These are phyloP conservation scores for Kryphioiulus occultus DNA, from an alignment of 2,888 invertebrate species.

Conservation along the genomic window DNA sequence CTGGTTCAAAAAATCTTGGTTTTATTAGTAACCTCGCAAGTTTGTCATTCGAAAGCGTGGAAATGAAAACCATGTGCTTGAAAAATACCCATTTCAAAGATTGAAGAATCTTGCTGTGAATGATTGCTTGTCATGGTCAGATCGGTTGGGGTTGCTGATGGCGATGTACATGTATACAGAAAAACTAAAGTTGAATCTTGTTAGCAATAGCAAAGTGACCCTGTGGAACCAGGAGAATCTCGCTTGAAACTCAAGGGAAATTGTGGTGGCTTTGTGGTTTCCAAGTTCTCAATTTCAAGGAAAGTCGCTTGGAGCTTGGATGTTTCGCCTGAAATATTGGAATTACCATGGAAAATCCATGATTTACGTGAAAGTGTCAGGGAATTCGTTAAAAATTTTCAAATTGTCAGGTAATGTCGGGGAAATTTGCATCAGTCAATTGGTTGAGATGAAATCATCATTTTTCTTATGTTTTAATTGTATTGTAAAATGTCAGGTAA, in stretches of 20 bases:
- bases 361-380: neutral
- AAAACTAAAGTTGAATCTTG: neutral
- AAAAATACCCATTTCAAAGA: neutral
- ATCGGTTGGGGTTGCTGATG: neutral
- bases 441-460: too few species aligned
- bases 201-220: neutral
- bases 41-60: neutral
- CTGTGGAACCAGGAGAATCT: neutral
- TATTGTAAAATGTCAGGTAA: too few species aligned
- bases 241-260: neutral
- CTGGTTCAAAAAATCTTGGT: neutral
- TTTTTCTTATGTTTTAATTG: too few species aligned
- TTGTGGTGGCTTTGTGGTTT: neutral
- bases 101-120: neutral
- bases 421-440: too few species aligned
- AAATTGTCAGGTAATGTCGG: too few species aligned
- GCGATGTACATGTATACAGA: too few species aligned
- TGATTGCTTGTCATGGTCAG: neutral
- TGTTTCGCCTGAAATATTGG: neutral
- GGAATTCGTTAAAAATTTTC: neutral
- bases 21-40: neutral
- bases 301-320: neutral
- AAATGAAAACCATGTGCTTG: neutral
- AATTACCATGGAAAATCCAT: neutral
- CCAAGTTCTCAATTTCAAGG: neutral